Evolutionary conservation across 2,888 invertebrate species (phyloP).

Genomic region (Zaprionus bogoriensis): DNA sequence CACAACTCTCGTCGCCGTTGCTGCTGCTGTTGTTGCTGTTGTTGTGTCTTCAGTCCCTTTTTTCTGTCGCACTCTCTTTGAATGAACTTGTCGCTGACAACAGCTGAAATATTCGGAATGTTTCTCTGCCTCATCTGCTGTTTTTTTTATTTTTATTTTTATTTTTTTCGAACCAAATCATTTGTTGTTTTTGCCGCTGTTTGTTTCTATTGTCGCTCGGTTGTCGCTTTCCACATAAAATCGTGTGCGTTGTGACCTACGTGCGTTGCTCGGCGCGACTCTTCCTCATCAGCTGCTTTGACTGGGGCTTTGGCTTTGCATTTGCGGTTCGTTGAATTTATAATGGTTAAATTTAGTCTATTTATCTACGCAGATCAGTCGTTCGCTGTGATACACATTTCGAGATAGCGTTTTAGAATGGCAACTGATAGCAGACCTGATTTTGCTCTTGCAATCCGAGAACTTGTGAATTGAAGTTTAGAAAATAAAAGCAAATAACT

Average conservation of each 20-base stretch:
- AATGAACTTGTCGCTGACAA: conserved; percentile 23
- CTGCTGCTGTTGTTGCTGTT: too few species aligned
- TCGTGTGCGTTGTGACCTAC: conserved; percentile 67
- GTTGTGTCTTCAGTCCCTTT: conserved; percentile 14
- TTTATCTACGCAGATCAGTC: neutral
- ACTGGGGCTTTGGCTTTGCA: conserved; percentile 16
- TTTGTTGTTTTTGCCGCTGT: conserved; percentile 10
- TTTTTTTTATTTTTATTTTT: too few species aligned
- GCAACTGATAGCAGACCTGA: neutral
- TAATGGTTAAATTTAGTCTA: conserved; percentile 21
- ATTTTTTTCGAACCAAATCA: conserved; percentile 15
- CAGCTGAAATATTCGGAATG: conserved; percentile 12
- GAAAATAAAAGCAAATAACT: too few species aligned
- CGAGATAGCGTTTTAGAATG: neutral
- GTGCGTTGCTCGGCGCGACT: conserved; percentile 36
- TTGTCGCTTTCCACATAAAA: conserved; percentile 39
- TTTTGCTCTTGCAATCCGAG: too few species aligned
- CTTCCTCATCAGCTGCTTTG: conserved; percentile 45
- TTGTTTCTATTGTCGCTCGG: conserved; percentile 15
- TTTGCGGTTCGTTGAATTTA: conserved; percentile 40
- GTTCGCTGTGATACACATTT: neutral
- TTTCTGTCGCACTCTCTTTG: conserved; percentile 10
- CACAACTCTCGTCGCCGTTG: too few species aligned
- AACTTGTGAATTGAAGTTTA: too few species aligned
- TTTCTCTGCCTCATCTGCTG: conserved; percentile 13